Evolutionary conservation across 2,797 vertebrate genomes (phyloP).

Genomic region (Chromis chromis): DNA sequence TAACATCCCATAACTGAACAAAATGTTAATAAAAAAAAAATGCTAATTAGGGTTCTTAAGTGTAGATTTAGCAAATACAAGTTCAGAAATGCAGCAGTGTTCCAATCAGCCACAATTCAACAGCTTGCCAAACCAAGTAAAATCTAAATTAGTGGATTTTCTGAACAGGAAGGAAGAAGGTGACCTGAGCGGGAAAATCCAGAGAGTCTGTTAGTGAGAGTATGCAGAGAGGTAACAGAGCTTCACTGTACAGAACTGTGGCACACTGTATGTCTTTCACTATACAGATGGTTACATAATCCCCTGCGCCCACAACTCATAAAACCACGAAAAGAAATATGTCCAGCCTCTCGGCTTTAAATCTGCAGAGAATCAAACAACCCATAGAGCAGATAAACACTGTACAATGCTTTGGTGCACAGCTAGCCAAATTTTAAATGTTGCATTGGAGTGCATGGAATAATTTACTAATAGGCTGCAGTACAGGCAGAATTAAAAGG

Average conservation of each 20-base stretch:
- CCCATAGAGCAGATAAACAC: constrained; percentile 21
- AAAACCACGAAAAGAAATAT: constrained; percentile 59
- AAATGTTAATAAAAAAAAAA: background rate
- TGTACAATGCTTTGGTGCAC: constrained; percentile 6
- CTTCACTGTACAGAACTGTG: constrained; percentile 72
- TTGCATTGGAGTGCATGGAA: background rate
- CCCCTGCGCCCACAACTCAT: constrained; percentile 46
- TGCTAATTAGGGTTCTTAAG: background rate
- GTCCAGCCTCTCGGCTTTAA: constrained; percentile 21
- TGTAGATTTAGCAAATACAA: background rate
- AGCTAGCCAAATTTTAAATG: background rate
- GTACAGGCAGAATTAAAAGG: background rate
- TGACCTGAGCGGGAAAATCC: constrained; percentile 45
- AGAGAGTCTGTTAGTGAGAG: constrained; percentile 48
- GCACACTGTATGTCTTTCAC: constrained; percentile 80
- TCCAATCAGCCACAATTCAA: constrained; percentile 36
- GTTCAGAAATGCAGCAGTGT: constrained; percentile 26
- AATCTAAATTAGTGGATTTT: constrained; percentile 47
- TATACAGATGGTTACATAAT: constrained; percentile 73
- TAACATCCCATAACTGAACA: background rate
- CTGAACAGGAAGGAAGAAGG: constrained; percentile 67
- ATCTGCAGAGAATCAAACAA: constrained; percentile 47
- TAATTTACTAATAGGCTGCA: background rate
- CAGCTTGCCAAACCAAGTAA: constrained; percentile 46
- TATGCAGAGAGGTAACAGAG: constrained; percentile 72